phyloP scores from a whole-genome alignment of 2,888 invertebrate species.

The Invenusta paracnida region DNA sequence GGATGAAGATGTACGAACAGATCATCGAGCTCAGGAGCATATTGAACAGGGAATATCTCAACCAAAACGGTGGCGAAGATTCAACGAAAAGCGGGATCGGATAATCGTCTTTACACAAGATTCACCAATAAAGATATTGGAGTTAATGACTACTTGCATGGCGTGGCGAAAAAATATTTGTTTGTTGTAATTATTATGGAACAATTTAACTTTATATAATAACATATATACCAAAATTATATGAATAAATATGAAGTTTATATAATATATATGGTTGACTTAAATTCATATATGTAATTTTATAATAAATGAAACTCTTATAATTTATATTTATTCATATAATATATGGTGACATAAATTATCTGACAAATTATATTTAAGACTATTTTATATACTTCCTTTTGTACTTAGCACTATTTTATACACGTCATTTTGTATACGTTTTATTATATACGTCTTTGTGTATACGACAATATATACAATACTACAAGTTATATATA shows the following conservation, averaged over 20 bases:
- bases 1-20: too few relatives aligned
- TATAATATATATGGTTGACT: background rate
- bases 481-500: background rate
- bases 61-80: too few relatives aligned
- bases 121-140: background rate
- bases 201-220: background rate
- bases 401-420: background rate
- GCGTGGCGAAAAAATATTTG: background rate
- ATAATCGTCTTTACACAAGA: too few relatives aligned
- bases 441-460: background rate
- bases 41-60: too few relatives aligned
- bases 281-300: too few relatives aligned
- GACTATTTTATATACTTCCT: too few relatives aligned
- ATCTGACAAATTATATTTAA: too few relatives aligned
- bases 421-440: background rate
- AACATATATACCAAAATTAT: background rate
- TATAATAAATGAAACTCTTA: too few relatives aligned
- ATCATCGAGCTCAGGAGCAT: too few relatives aligned
- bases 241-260: background rate
- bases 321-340: too few relatives aligned
- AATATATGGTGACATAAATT: too few relatives aligned
- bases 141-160: background rate
- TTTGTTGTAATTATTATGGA: background rate
- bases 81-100: too few relatives aligned
- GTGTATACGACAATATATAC: background rate